These are phyloP conservation scores for Catostomus latipinnis DNA, from an alignment of 2,797 vertebrate genomes.

Conservation along the genomic window DNA sequence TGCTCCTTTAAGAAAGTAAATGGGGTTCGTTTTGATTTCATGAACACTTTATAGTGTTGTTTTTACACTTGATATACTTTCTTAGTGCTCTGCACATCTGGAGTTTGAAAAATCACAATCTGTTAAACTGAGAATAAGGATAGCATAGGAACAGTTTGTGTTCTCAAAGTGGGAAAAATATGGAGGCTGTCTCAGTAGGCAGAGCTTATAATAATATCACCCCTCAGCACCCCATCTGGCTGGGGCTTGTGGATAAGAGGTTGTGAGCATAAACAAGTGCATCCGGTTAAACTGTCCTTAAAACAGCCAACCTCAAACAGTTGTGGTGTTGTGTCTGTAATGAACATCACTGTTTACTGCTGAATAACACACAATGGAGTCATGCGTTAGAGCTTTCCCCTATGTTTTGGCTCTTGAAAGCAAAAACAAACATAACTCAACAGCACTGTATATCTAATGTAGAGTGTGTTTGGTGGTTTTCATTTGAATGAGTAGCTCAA, in stretches of 20 bases:
- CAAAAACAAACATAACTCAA: background rate
- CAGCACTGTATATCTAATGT: background rate
- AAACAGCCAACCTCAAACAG: constrained; percentile 65
- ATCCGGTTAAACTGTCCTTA: constrained; percentile 66
- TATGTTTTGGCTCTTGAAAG: constrained; percentile 2
- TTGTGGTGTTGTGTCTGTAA: constrained; percentile 52
- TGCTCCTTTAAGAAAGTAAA: background rate
- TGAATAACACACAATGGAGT: constrained; percentile 52
- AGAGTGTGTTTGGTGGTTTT: background rate
- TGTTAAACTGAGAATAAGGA: constrained; percentile 27
- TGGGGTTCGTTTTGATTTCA: background rate
- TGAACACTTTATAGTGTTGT: background rate
- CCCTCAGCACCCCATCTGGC: constrained; percentile 71
- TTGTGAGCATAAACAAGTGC: constrained; percentile 66
- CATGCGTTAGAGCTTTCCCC: constrained; percentile 25
- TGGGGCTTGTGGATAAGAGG: constrained; percentile 68
- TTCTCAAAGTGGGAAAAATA: constrained; percentile 57
- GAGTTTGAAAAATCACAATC: constrained; percentile 49
- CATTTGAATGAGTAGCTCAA: too few relatives aligned
- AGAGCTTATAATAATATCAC: constrained; percentile 73
- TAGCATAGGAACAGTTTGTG: constrained; percentile 63
- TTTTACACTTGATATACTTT: background rate
- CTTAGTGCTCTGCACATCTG: constrained; percentile 62
- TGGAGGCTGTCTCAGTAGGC: constrained; percentile 31
- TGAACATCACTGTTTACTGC: constrained; percentile 51